A percentile compares a stretch with the other conserved stretches of the same genome.
Evolutionary conservation across 2,797 vertebrate species (phyloP).

Genomic region (Uromys caudimaculatus): DNA sequence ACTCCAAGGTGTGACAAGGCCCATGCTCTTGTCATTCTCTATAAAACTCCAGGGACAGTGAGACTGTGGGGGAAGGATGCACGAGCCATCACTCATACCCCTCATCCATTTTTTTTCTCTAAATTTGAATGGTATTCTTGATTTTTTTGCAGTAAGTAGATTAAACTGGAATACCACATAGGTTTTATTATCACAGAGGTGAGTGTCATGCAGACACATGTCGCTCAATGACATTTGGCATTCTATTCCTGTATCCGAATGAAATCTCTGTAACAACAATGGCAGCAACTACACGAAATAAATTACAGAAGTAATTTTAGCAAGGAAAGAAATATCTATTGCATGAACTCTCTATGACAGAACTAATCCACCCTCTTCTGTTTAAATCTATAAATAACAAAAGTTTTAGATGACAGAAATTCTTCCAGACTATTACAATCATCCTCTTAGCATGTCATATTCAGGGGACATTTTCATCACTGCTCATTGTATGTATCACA

Average conservation of each 20-base stretch:
- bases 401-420: slow-evolving; percentile 22
- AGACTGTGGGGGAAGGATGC: neutral
- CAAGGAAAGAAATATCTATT: slow-evolving; percentile 5
- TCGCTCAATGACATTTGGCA: neutral
- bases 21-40: slow-evolving; percentile 34
- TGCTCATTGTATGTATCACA: slow-evolving; percentile 34
- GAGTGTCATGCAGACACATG: neutral
- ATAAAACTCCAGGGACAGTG: slow-evolving; percentile 47
- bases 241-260: slow-evolving; percentile 2
- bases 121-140: neutral
- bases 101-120: too few species aligned
- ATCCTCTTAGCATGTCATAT: neutral
- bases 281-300: neutral
- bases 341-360: neutral
- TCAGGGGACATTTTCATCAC: slow-evolving; percentile 53
- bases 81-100: neutral
- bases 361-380: neutral
- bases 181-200: neutral
- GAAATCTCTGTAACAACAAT: slow-evolving; percentile 39
- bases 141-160: neutral
- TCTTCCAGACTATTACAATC: neutral
- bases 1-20: slow-evolving; percentile 52
- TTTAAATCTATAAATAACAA: slow-evolving; percentile 14
- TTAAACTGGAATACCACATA: neutral
- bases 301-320: slow-evolving; percentile 10